Conservation (phyloP, 2,888 invertebrate species). For the Mythimna lalbum region DNA sequence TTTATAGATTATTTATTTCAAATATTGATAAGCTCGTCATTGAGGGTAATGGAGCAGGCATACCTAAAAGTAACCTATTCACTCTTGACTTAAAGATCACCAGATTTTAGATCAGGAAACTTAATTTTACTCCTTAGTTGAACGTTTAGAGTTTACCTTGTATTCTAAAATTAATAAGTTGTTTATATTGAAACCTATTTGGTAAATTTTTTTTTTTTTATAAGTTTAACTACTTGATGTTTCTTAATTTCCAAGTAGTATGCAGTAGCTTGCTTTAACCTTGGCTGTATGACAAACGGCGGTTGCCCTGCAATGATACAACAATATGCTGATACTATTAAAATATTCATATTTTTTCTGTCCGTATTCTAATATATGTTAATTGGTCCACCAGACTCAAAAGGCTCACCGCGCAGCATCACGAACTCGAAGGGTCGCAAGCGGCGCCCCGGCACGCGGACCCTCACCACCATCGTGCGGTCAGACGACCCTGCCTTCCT, state of each 20-base stretch:
- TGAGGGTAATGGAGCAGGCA: not conserved
- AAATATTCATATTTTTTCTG: not conserved
- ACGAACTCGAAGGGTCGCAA: slow-evolving; percentile 98
- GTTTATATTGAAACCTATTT: not conserved
- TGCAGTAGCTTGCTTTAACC: not conserved
- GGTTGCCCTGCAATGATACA: too few relatives aligned
- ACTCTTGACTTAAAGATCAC: not conserved
- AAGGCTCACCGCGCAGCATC: slow-evolving; percentile 97
- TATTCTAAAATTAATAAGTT: not conserved
- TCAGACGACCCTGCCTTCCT: slow-evolving; percentile 97
- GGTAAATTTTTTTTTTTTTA: too few relatives aligned
- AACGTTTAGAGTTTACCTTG: too few relatives aligned
- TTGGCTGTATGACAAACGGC: not conserved
- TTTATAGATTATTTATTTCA: not conserved
- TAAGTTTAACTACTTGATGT: not conserved
- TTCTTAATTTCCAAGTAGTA: not conserved
- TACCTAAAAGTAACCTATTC: not conserved
- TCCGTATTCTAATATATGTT: not conserved
- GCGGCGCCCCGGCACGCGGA: slow-evolving; percentile 96
- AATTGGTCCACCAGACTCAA: slow-evolving; percentile 92
- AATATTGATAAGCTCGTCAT: not conserved
- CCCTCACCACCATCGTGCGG: slow-evolving; percentile 94
- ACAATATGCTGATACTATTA: not conserved
- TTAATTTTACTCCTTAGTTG: not conserved
- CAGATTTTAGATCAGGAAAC: not conserved